Evolutionary conservation across 2,888 invertebrate species (phyloP), one percentile per base, ranked within the genome.

Genomic region (Drosophila paranaensis): DNA sequence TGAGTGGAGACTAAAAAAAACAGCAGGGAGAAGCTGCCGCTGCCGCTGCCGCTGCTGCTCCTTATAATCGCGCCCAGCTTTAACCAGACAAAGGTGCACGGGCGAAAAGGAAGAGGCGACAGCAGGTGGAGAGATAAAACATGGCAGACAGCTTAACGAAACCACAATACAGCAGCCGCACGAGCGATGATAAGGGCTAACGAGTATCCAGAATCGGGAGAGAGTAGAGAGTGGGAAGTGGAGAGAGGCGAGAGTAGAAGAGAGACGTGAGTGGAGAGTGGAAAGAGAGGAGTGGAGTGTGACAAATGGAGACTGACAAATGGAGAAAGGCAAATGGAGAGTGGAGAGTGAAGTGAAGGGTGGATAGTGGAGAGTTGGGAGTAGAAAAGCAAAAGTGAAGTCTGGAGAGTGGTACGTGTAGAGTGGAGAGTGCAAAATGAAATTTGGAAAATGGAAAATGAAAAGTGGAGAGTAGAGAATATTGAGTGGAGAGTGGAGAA

Each of bases 1-100:
- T 71, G 71, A 56, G 46, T 42, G 37, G 43, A 35, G 69, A 58
- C 63, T 54, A 51, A 25, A 43, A 35, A 42, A 50, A 27, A 20
- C 13, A 25, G 2, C 39, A 54, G 39, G 16, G 11, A 2, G 6
- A 11, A n/a, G 42, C 42, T 46, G 33, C 16, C 37, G 56, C 25
- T 14, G 33, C 16, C 37, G 56, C 25, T 14, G 42, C 42, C 46
- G 33, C 16, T 30, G 56, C 25, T 14, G 71, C 61, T 56, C 39
- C 54, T 60, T 74, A 48, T 60, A 53, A 60, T 43, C 33, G 54
- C 39, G 45, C 39, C 14, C 53, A 43, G 43, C 60, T 53, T 45
- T 14, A 37, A 11, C 46, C 30, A 43, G 33, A 50, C 57, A 53
- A 39, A 60, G 20, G 60, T 30, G 16, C 35, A 39, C 37, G 16